phyloP scores from a whole-genome alignment of 2,888 invertebrate genomes.

The Agapostemon virescens region DNA sequence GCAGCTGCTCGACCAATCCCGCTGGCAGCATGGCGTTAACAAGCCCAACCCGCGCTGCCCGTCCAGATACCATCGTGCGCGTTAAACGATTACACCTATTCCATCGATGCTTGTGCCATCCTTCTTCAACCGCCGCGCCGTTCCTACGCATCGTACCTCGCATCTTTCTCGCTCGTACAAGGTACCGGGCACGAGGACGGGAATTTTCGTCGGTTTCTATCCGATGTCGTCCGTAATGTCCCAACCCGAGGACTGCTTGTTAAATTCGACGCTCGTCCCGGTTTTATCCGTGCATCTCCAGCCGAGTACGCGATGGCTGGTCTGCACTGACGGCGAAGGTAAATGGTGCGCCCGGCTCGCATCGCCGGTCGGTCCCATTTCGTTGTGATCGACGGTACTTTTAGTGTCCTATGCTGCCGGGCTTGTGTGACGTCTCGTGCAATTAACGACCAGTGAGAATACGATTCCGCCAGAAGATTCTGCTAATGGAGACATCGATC shows the following conservation, averaged over 20 bases:
- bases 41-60: constrained; percentile 47
- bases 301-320: constrained; percentile 26
- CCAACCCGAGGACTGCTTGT: constrained; percentile 29
- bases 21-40: constrained; percentile 75
- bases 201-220: constrained; percentile 49
- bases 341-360: neutral
- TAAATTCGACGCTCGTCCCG: constrained; percentile 29
- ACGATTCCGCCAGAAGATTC: neutral
- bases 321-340: neutral
- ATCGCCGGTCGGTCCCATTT: neutral
- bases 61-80: constrained; percentile 66
- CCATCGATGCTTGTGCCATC: constrained; percentile 46
- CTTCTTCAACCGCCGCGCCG: constrained; percentile 34
- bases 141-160: constrained; percentile 38
- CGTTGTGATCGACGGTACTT: neutral
- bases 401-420: neutral
- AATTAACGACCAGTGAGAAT: neutral
- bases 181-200: neutral
- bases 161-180: neutral
- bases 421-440: neutral
- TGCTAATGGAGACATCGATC: neutral
- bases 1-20: constrained; percentile 70
- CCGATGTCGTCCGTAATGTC: constrained; percentile 32
- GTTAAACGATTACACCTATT: constrained; percentile 71
- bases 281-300: constrained; percentile 31